These are phyloP conservation scores for Stenolophus ochropezus DNA, from an alignment of 2,888 invertebrate species.

Conservation along the genomic window DNA sequence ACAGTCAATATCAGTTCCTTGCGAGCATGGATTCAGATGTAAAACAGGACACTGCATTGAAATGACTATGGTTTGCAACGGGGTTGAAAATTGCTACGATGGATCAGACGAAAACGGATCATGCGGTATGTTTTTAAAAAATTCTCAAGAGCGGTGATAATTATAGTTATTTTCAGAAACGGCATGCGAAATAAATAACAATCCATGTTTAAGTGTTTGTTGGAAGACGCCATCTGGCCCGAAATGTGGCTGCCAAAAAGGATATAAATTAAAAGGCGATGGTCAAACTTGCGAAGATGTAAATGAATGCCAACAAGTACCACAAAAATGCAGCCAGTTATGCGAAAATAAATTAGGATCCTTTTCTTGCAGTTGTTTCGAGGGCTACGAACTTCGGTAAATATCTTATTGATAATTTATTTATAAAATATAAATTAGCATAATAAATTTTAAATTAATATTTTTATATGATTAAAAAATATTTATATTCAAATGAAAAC, in stretches of 20 bases:
- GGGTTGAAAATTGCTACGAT: slow-evolving; percentile 79
- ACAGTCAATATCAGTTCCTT: slow-evolving; percentile 64
- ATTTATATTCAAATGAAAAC: neutral
- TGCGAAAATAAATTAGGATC: slow-evolving; percentile 77
- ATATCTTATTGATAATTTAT: slow-evolving; percentile 51
- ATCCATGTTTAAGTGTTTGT: slow-evolving; percentile 78
- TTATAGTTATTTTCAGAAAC: slow-evolving; percentile 67
- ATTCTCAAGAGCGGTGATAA: neutral
- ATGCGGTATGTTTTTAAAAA: slow-evolving; percentile 73
- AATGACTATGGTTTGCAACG: slow-evolving; percentile 79
- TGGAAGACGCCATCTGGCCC: slow-evolving; percentile 80
- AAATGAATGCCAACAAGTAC: slow-evolving; percentile 80
- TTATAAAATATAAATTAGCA: neutral
- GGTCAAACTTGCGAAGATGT: slow-evolving; percentile 79
- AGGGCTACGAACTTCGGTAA: slow-evolving; percentile 77
- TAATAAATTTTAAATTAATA: too few species aligned
- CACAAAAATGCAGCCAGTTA: slow-evolving; percentile 79
- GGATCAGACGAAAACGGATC: slow-evolving; percentile 82
- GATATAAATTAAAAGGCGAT: slow-evolving; percentile 76
- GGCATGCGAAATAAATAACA: slow-evolving; percentile 71
- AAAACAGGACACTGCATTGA: slow-evolving; percentile 80
- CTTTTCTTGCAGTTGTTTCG: slow-evolving; percentile 77
- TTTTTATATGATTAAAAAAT: too few species aligned
- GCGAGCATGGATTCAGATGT: slow-evolving; percentile 75
- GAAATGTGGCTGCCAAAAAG: slow-evolving; percentile 79